Conservation (phyloP, 1,140 invertebrate genomes). For the Caenorhabditis latens region DNA sequence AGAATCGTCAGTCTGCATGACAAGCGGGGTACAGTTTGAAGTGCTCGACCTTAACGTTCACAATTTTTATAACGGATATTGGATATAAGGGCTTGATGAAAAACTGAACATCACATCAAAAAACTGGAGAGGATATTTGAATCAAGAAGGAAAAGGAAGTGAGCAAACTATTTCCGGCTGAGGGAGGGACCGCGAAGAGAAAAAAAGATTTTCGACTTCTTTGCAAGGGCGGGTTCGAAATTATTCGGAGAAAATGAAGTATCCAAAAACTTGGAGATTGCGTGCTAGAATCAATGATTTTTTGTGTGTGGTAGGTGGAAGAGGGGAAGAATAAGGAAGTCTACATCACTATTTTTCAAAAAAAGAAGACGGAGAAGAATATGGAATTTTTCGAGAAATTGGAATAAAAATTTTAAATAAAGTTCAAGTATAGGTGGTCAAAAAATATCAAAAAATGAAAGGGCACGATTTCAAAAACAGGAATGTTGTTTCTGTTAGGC, state of each 20-base stretch:
- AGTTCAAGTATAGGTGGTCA: no score
- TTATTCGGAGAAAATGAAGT: not conserved
- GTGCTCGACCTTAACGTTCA: not conserved
- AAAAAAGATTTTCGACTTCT: constrained; percentile 10
- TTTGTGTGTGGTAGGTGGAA: not conserved
- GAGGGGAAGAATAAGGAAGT: not conserved
- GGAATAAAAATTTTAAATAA: no score
- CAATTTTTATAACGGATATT: not conserved
- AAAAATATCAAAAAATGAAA: no score
- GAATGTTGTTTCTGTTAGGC: not conserved
- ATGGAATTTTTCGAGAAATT: not conserved
- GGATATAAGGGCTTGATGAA: no score
- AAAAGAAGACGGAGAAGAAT: not conserved
- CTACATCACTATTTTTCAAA: not conserved
- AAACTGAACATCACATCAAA: no score
- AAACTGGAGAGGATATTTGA: no score
- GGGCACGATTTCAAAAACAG: no score
- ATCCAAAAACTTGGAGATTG: not conserved
- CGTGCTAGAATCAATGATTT: not conserved
- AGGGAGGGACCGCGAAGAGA: not conserved
- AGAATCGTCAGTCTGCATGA: constrained; percentile 34
- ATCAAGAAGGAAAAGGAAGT: not conserved
- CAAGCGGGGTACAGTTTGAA: not conserved
- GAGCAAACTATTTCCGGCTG: not conserved
- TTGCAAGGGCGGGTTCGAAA: constrained; percentile 9